Evolutionary conservation across 2,113 vertebrate species (phyloP), one percentile per base, ranked within the genome.

Genomic region (Paracanthobrama guichenoti): DNA sequence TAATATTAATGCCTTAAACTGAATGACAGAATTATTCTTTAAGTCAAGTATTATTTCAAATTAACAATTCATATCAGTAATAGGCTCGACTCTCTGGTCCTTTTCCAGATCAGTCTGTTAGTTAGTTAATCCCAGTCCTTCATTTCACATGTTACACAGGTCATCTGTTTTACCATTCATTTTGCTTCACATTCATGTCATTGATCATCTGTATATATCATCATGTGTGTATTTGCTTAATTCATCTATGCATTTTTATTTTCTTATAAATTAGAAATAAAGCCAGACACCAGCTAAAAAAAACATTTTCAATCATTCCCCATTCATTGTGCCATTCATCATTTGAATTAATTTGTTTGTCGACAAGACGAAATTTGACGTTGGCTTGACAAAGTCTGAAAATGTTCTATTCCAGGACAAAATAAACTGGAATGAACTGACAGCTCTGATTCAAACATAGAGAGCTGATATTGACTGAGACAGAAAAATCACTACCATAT

Each of bases 1-100:
- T 79, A 86, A 60, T 31, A 77, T 48, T 55, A 69, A 79, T 80
- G 42, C 79, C 85, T 88, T 48, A 66, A 31, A 81, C 31, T 24
- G 5, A 72, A n/a, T 69, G n/a, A 35, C 26, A 44, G 20, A 35
- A 55, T 31, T 22, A 24, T 11, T 55, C 46, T 57, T 12, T 28
- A 31, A 12, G 71, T 48, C 22, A 46, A 53, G 4, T 75, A 12
- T 62, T 28, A 57, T 28, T 69, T 84, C 44, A 20, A 26, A 55
- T 67, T 77, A 57, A 78, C 62, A 28, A 11, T 60, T 20, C 3
- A 48, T 42, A 73, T 71, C n/a, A 82, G 13, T 42, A 57, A 57
- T 31, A 46, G 67, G 35, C 26, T 60, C 13, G 16, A 8, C 35
- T 60, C 31, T 6, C 11, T 64, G 46, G 9, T 78, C 48, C 74